A percentile compares a stretch with the other conserved stretches of the same genome.
Evolutionary conservation across 2,797 vertebrate species (phyloP).

Genomic region (Thripadectes ignobilis): DNA sequence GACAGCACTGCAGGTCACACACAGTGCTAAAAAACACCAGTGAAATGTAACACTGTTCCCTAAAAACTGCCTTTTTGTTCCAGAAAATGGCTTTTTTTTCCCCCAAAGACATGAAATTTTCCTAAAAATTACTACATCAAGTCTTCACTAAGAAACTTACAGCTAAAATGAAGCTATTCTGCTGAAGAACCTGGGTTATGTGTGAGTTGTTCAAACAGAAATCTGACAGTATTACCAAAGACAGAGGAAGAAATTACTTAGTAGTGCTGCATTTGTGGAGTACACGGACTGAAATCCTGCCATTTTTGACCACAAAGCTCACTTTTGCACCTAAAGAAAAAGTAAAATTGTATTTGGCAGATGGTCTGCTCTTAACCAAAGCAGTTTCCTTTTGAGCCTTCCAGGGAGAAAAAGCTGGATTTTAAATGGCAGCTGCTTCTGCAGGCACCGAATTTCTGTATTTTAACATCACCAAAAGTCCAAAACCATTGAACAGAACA

Average conservation of each 20-base stretch:
- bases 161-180: not conserved
- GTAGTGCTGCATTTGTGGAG: not conserved
- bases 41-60: not conserved
- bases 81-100: not conserved
- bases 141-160: not conserved
- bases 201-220: not conserved
- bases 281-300: not conserved
- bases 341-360: not conserved
- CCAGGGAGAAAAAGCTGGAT: not conserved
- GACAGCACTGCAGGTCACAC: not conserved
- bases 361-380: not conserved
- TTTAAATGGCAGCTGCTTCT: not conserved
- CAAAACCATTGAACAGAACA: not conserved
- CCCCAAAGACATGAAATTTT: not conserved
- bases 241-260: not conserved
- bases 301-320: not conserved
- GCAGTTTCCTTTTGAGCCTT: not conserved
- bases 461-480: not conserved
- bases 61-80: not conserved
- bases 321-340: not conserved
- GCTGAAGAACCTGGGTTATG: rapidly evolving
- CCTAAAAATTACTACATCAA: not conserved
- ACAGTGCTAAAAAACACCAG: not conserved
- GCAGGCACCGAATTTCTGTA: not conserved
- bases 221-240: not conserved